Conservation (phyloP, 37 sponge, comb jelly and placozoan species). For the Diacarnus erythraeanus region DNA sequence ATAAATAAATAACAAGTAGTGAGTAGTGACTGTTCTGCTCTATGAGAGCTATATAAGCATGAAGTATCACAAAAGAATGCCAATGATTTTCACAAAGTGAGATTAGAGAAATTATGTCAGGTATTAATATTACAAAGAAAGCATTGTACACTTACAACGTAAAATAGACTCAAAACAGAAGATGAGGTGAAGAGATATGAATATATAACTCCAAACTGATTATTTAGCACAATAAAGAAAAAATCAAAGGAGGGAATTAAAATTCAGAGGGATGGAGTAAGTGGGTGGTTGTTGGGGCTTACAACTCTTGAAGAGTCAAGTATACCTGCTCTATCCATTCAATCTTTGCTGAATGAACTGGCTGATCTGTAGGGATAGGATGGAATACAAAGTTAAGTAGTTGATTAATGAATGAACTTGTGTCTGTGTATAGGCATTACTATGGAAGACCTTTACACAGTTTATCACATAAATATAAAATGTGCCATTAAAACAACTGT, state of each 20-base stretch:
- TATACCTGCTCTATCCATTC: not conserved
- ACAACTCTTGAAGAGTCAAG: conserved; percentile 9
- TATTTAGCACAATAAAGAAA: not conserved
- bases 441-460: too few species aligned
- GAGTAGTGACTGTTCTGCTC: conserved; percentile 4
- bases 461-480: too few species aligned
- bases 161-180: not conserved
- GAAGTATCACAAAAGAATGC: not conserved
- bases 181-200: not conserved
- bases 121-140: not conserved
- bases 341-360: conserved; percentile 25
- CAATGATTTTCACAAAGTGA: not conserved
- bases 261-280: not conserved
- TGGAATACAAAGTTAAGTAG: not conserved
- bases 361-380: conserved; percentile 7
- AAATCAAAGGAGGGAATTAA: not conserved
- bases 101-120: too few species aligned
- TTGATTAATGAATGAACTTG: too few species aligned
- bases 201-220: not conserved
- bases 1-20: too few species aligned
- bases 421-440: too few species aligned
- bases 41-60: not conserved
- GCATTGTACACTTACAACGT: not conserved
- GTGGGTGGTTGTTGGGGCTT: not conserved
- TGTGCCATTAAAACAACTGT: too few species aligned